Evolutionary conservation across 2,797 vertebrate genomes (phyloP), one percentile per base, ranked within the genome.

Genomic region (Synanceia verrucosa): DNA sequence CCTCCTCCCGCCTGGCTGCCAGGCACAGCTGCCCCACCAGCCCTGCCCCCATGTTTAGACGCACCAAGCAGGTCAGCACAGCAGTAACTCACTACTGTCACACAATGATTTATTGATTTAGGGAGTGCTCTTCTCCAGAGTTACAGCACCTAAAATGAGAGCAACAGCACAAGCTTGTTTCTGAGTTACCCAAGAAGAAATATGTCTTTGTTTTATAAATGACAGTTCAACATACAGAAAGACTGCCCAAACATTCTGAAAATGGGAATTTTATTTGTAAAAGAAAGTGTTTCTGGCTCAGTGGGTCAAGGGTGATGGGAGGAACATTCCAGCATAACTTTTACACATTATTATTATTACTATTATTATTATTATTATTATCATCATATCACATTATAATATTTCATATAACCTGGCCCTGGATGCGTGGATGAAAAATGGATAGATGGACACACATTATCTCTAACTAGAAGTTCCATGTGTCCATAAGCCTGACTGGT

Each of bases 11-110:
- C 73, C 85, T 96, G 28, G 91, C 95, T 59, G 92, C 95, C 74
- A 96, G 96, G 81, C 94, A 95, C 82, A 96, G 94, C 91, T 97
- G 95, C 82, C 97, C 97, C 43, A 94, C 95, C 80, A 99, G 97
- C 88, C 97, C 98, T 2, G 96, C 96, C 1, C 96, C 97, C 11
- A 96, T 99, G 95, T 99, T 98, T 82, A 96, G 98, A 85, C 96
- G 98, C 88, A 98, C 97, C 77, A 99, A 99, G 85, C 98, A 99
- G 97, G 98, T 99, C 86, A 78, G 86, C 41, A 1, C 18, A 57
- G 31, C 69, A 23, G 9, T n/a, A 55, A 52, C 51, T 65, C 29
- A 11, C 37, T 2, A 1, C 3, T 58, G 31, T 26, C 55, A 55
- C 18, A 8, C 8, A 18, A 9, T 28, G 1, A 55, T n/a, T 8